phyloP scores from a whole-genome alignment of 1,140 invertebrate species.

The Rhizoglyphus robini region DNA sequence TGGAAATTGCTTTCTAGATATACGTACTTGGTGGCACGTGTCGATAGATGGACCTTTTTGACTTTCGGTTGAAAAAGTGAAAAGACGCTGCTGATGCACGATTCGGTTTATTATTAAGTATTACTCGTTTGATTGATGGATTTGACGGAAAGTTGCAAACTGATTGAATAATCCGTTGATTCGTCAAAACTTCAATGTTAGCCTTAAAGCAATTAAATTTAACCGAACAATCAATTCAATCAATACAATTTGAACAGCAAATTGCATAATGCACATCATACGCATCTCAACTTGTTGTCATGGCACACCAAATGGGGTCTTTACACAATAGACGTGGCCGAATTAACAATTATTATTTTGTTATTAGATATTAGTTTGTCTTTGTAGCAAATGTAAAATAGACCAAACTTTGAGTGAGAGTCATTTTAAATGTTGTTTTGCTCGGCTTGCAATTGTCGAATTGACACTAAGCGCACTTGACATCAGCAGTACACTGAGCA shows the following conservation, averaged over 20 bases:
- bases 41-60: no score
- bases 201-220: neutral
- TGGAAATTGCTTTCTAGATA: no score
- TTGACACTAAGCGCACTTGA: neutral
- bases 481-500: neutral
- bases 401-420: neutral
- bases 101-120: neutral
- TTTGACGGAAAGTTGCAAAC: neutral
- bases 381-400: neutral
- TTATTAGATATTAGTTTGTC: no score
- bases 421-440: no score
- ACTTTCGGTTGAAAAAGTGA: neutral
- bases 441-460: no score
- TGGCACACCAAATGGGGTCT: no score
- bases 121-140: neutral
- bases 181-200: neutral
- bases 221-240: neutral
- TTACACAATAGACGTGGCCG: no score
- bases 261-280: no score
- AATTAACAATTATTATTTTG: no score
- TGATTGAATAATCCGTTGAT: neutral
- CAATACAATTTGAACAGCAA: neutral
- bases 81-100: no score
- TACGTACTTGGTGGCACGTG: no score
- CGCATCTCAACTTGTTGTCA: no score